phyloP scores from a whole-genome alignment of 2,888 invertebrate genomes.

The Eupithecia subumbrata region DNA sequence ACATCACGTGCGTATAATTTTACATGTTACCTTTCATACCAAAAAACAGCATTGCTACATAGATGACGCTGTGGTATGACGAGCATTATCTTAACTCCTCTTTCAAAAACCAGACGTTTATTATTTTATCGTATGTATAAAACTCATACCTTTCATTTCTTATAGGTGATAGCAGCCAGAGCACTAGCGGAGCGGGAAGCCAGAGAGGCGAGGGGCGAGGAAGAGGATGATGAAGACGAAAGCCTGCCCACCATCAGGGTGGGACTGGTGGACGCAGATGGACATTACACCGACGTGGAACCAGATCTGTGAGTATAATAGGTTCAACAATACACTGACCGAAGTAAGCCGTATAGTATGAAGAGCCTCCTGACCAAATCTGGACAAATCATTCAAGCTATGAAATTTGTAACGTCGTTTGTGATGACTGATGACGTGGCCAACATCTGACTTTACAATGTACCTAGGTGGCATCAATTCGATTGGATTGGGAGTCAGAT shows the following conservation, averaged over 20 bases:
- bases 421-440: no score
- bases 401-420: no score
- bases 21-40: background rate
- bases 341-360: no score
- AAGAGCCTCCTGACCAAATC: no score
- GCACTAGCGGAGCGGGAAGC: conserved; percentile 79
- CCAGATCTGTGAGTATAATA: conserved; percentile 75
- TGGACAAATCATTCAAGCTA: no score
- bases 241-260: conserved; percentile 77
- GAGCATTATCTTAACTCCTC: background rate
- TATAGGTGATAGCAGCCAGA: conserved; percentile 78
- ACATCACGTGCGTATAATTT: background rate
- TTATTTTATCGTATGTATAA: background rate
- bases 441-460: no score
- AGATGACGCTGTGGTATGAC: no score
- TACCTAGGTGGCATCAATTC: no score
- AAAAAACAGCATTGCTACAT: background rate
- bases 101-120: background rate
- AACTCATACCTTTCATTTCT: background rate
- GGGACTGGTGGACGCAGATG: conserved; percentile 76
- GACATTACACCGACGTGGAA: conserved; percentile 78
- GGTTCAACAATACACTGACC: no score
- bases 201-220: conserved; percentile 75
- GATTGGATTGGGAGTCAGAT: no score
- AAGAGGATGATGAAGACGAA: conserved; percentile 79